These are phyloP conservation scores for Lethrus apterus DNA, from an alignment of 1,140 invertebrate species.

Conservation along the genomic window DNA sequence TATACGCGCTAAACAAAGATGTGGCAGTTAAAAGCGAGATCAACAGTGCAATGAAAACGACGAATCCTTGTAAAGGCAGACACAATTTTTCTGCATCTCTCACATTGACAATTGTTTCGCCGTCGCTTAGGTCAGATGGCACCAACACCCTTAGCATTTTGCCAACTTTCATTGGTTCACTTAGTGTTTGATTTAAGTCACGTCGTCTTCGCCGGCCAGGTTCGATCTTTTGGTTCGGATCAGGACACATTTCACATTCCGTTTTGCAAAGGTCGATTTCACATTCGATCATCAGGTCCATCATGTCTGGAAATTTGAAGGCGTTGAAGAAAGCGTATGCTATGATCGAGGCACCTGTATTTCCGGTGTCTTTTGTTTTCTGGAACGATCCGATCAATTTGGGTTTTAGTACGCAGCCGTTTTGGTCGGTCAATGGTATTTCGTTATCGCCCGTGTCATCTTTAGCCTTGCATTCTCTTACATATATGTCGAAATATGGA, in stretches of 20 bases:
- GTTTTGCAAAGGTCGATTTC: slow-evolving; percentile 79
- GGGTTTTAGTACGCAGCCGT: slow-evolving; percentile 73
- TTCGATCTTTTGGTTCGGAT: slow-evolving; percentile 58
- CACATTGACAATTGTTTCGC: slow-evolving; percentile 29
- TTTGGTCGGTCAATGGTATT: slow-evolving; percentile 64
- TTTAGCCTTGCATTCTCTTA: slow-evolving; percentile 67
- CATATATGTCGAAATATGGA: slow-evolving; percentile 70
- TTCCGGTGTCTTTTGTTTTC: slow-evolving; percentile 66
- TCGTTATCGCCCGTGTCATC: slow-evolving; percentile 57
- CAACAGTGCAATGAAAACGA: slow-evolving; percentile 37
- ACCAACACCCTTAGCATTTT: slow-evolving; percentile 59
- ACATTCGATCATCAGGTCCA: slow-evolving; percentile 78
- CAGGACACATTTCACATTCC: slow-evolving; percentile 66
- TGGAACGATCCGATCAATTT: slow-evolving; percentile 78
- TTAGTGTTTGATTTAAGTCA: slow-evolving; percentile 45
- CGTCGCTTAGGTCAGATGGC: slow-evolving; percentile 51
- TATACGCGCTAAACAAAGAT: slow-evolving; percentile 39
- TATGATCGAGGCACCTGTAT: slow-evolving; percentile 63
- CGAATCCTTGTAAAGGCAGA: slow-evolving; percentile 42
- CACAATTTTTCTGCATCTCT: slow-evolving; percentile 38
- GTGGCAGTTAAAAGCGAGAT: slow-evolving; percentile 40
- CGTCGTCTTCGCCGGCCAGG: slow-evolving; percentile 49
- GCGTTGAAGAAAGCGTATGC: slow-evolving; percentile 77
- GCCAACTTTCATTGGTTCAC: slow-evolving; percentile 50
- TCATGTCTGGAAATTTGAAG: slow-evolving; percentile 83